Conservation (phyloP, 2,888 invertebrate genomes). For the Xanthia togata region DNA sequence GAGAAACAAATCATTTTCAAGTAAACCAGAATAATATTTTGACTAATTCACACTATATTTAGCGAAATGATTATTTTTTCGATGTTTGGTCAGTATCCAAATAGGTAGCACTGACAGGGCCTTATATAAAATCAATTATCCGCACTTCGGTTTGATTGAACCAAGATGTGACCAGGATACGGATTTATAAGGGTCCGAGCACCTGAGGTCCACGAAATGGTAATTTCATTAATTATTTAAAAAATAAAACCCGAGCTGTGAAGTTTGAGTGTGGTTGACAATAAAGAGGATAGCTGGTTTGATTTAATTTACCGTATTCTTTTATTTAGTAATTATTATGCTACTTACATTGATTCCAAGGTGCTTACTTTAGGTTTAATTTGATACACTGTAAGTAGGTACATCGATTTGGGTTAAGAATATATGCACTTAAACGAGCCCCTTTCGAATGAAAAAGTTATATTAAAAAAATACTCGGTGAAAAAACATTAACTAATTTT, state of each 20-base stretch:
- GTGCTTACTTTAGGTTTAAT: not conserved
- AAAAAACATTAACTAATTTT: not conserved
- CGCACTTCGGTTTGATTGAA: slow-evolving; percentile 22
- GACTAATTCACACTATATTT: slow-evolving; percentile 2
- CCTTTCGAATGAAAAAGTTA: not conserved
- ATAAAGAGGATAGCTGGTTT: slow-evolving; percentile 1
- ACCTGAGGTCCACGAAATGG: slow-evolving; percentile 3
- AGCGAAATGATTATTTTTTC: not conserved
- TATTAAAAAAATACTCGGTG: not conserved
- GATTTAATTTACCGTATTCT: not conserved
- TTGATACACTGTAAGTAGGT: too few relatives aligned
- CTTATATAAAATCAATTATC: not conserved
- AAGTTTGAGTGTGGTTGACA: slow-evolving; percentile 14
- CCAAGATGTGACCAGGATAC: slow-evolving; percentile 4
- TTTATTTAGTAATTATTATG: slow-evolving; percentile 16
- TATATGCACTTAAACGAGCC: too few relatives aligned
- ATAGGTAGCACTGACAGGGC: not conserved
- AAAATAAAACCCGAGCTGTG: not conserved
- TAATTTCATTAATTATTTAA: slow-evolving; percentile 25
- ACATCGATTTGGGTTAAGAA: too few relatives aligned
- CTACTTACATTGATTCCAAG: not conserved
- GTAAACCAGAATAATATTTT: not conserved
- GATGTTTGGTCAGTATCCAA: not conserved
- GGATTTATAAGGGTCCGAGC: slow-evolving; percentile 28
- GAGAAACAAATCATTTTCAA: slow-evolving; percentile 7